Conservation (phyloP, 2,888 invertebrate genomes). For the Bombylius major region DNA sequence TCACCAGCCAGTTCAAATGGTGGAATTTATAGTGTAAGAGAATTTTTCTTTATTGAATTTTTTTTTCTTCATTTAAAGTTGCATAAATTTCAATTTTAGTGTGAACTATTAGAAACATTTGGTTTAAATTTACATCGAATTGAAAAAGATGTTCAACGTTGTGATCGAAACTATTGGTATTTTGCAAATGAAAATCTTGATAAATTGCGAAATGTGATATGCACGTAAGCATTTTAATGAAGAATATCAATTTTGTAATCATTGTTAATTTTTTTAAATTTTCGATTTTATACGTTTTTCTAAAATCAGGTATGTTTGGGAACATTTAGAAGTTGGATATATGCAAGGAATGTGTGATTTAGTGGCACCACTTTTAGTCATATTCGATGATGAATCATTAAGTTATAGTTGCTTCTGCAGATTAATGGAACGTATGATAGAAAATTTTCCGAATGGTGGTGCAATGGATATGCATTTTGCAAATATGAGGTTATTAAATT, state of each 20-base stretch:
- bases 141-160: constrained; percentile 92
- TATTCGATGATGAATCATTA: constrained; percentile 81
- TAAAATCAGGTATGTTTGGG: constrained; percentile 81
- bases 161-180: constrained; percentile 89
- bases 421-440: constrained; percentile 79
- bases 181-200: constrained; percentile 82
- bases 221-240: constrained; percentile 58
- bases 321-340: constrained; percentile 86
- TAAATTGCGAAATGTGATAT: constrained; percentile 87
- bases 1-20: constrained; percentile 87
- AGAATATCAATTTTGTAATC: neutral
- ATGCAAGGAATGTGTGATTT: constrained; percentile 98
- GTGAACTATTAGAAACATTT: constrained; percentile 70
- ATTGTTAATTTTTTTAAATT: neutral
- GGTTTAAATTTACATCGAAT: constrained; percentile 86
- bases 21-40: constrained; percentile 71
- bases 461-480: constrained; percentile 95
- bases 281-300: neutral
- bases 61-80: neutral
- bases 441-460: constrained; percentile 84
- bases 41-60: neutral
- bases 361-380: constrained; percentile 81
- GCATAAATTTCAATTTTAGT: constrained; percentile 41
- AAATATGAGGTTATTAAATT: constrained; percentile 60
- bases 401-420: constrained; percentile 86